Conservation (phyloP, 2,888 invertebrate species). For the Mystacides longicornis region DNA sequence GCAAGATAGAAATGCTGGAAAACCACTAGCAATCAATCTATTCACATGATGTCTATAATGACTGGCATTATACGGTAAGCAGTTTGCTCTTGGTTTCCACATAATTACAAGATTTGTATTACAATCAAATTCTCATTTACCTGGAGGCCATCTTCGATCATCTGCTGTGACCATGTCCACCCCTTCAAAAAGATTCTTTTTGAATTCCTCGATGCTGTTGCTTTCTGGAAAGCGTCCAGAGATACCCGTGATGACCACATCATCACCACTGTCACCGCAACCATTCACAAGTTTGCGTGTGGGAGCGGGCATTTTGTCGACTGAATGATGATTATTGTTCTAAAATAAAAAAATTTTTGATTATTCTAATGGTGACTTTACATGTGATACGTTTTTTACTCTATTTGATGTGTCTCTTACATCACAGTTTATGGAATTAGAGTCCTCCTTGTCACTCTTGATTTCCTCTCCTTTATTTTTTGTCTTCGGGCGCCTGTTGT, state of each 20-base stretch:
- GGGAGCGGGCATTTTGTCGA: slow-evolving; percentile 37
- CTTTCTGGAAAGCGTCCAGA: slow-evolving; percentile 90
- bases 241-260: slow-evolving; percentile 75
- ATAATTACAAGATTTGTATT: too few relatives aligned
- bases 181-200: slow-evolving; percentile 80
- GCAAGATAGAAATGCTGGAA: too few relatives aligned
- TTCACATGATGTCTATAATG: too few relatives aligned
- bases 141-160: slow-evolving; percentile 79
- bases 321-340: too few relatives aligned
- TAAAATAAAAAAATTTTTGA: too few relatives aligned
- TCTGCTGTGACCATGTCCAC: slow-evolving; percentile 92
- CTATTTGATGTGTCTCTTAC: too few relatives aligned
- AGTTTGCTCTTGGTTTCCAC: neutral
- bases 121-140: slow-evolving; percentile 32
- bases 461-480: slow-evolving; percentile 10
- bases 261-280: slow-evolving; percentile 42
- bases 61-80: neutral
- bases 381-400: too few relatives aligned
- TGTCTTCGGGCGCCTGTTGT: slow-evolving; percentile 18
- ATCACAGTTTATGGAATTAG: neutral
- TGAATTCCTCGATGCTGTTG: slow-evolving; percentile 86
- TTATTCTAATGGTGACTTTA: neutral
- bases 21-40: too few relatives aligned
- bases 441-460: neutral
- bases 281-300: slow-evolving; percentile 33